phyloP scores from a whole-genome alignment of 1,140 invertebrate species.

The Agrilus planipennis region DNA sequence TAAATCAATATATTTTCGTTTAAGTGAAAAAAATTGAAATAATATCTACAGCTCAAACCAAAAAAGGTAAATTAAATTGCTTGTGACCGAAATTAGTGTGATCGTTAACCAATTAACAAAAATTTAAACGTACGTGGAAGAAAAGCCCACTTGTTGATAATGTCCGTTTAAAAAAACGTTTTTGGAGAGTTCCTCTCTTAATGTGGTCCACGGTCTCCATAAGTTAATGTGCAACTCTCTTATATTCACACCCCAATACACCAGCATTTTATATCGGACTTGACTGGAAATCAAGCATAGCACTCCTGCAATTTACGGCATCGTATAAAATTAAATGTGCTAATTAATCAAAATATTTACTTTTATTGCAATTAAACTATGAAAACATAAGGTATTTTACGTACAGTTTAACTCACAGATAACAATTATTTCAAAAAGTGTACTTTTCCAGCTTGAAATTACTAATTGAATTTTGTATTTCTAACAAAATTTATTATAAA shows the following conservation, averaged over 20 bases:
- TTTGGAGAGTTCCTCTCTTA: constrained; percentile 45
- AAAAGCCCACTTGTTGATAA: constrained; percentile 23
- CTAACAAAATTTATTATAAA: too few relatives aligned
- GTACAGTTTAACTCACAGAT: too few relatives aligned
- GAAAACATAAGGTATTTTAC: too few relatives aligned
- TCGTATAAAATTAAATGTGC: too few relatives aligned
- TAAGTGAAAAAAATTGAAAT: not conserved
- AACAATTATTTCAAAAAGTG: too few relatives aligned
- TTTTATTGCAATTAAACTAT: too few relatives aligned
- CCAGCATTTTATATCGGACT: constrained; percentile 56
- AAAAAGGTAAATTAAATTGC: not conserved
- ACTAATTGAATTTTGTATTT: too few relatives aligned
- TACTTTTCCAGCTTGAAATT: too few relatives aligned
- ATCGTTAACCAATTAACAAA: not conserved
- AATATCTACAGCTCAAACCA: too few relatives aligned
- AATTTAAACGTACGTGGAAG: constrained; percentile 6
- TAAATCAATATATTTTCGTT: too few relatives aligned
- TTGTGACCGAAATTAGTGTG: too few relatives aligned
- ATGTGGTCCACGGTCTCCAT: constrained; percentile 54
- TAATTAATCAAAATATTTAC: too few relatives aligned
- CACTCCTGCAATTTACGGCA: constrained; percentile 54
- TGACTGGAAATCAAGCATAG: constrained; percentile 60
- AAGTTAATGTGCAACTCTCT: constrained; percentile 58
- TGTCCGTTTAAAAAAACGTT: constrained; percentile 45
- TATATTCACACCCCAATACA: constrained; percentile 65